Percentiles rank a stretch among this genome's conserved stretches.
Conservation (phyloP, 2,888 invertebrate genomes). For the Caenorhabditis drosophilae region DNA sequence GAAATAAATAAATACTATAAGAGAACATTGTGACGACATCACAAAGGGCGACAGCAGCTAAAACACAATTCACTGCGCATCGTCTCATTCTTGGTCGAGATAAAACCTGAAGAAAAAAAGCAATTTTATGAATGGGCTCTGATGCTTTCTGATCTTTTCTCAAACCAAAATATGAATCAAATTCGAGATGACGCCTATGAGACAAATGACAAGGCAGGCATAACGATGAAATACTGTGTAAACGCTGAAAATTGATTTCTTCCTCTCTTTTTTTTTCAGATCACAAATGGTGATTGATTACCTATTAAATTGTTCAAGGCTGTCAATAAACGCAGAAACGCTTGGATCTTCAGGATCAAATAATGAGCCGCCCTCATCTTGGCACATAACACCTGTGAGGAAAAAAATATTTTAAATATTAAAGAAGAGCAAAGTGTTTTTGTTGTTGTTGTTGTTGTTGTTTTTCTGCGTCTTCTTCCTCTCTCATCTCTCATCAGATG, state of each 20-base stretch:
- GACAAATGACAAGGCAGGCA: slow-evolving; percentile 55
- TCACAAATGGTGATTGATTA: slow-evolving; percentile 3
- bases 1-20: slow-evolving; percentile 51
- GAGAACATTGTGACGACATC: slow-evolving; percentile 58
- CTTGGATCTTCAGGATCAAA: slow-evolving; percentile 50
- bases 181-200: slow-evolving; percentile 55
- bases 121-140: not conserved
- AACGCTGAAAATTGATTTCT: slow-evolving; percentile 48
- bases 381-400: slow-evolving; percentile 49
- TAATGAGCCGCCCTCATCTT: slow-evolving; percentile 45
- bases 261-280: no score
- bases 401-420: no score
- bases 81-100: slow-evolving; percentile 47
- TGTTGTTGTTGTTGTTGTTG: no score
- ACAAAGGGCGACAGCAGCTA: slow-evolving; percentile 58
- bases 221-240: slow-evolving; percentile 59
- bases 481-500: no score
- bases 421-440: no score
- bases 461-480: no score
- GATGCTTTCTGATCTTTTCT: no score
- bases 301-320: slow-evolving; percentile 50
- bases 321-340: slow-evolving; percentile 41
- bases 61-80: slow-evolving; percentile 59
- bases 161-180: slow-evolving; percentile 53
- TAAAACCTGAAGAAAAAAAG: slow-evolving; percentile 25